Evolutionary conservation across 2,797 vertebrate species (phyloP), one percentile per base, ranked within the genome.

Genomic region (Danio kyathit): DNA sequence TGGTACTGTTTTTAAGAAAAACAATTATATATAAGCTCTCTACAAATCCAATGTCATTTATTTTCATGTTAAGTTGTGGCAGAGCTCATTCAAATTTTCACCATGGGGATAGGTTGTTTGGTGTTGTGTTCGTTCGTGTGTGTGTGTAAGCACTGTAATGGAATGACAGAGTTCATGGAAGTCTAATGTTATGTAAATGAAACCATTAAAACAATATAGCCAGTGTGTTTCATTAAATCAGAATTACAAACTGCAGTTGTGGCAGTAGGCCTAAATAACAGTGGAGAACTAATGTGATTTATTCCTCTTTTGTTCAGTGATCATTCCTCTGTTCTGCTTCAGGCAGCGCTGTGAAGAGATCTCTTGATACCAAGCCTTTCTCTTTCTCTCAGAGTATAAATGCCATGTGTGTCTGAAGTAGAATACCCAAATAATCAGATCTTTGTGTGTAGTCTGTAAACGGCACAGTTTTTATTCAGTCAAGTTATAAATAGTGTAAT

Each of bases 141-240:
- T 12, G 14, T 29, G 29, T 29, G 29, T 48, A 12, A 17, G 46
- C 21, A 9, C 66, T 60, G 56, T 66, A 21, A n/a, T 48, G 6
- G 17, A 46, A 64, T 54, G n/a, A 21, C 19, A n/a, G 6, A 60
- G 43, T 4, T 81, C 80, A 86, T 61, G 82, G 88, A 82, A 69
- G 88, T 82, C 90, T 89, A 89, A 88, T 90, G 87, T 90, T 91
- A 89, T 88, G 89, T 79, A 88, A 87, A 90, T 87, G 29, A 83
- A 79, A 88, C 81, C 77, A 84, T 86, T 88, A 60, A 86, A 88
- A 86, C 48, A 67, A 88, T 74, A 84, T 74, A 61, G 75, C 66
- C 82, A 52, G 85, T 88, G 82, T 88, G 85, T 89, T 79, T 78
- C 81, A 84, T 75, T 76, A 56, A 61, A 83, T 76, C 80, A 83